These are phyloP conservation scores for Strix occidentalis DNA, from an alignment of 2,797 vertebrate species.

Conservation along the genomic window DNA sequence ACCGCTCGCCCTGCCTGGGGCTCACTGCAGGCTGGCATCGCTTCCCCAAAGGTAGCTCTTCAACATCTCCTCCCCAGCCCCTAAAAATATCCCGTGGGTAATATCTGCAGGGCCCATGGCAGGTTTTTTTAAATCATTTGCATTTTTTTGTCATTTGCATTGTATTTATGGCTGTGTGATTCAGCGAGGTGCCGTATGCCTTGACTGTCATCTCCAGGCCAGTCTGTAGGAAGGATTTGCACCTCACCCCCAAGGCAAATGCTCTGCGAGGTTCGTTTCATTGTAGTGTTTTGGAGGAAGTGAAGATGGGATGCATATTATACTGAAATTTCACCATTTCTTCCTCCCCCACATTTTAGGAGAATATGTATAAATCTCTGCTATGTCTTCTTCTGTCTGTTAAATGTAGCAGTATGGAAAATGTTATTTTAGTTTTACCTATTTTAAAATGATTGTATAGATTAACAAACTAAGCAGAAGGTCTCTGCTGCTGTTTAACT, in stretches of 20 bases:
- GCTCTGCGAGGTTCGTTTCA: background rate
- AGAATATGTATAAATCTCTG: background rate
- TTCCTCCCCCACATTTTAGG: background rate
- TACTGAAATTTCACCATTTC: fast-evolving
- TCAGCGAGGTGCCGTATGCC: background rate
- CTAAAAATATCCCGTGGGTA: background rate
- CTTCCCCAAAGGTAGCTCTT: background rate
- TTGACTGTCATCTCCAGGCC: background rate
- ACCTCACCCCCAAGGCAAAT: background rate
- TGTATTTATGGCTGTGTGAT: background rate
- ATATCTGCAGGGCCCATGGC: background rate
- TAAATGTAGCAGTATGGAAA: background rate
- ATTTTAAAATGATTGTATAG: background rate
- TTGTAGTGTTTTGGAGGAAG: background rate
- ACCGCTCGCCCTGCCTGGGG: fast-evolving
- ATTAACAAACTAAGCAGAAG: background rate
- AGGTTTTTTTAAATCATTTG: fast-evolving
- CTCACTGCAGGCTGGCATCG: fast-evolving
- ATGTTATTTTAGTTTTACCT: background rate
- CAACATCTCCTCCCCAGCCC: background rate
- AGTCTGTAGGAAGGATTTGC: background rate
- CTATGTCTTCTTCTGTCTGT: background rate
- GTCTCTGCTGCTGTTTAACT: background rate
- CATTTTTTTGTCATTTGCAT: background rate
- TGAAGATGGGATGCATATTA: fast-evolving